phyloP scores from a whole-genome alignment of 2,888 invertebrate species.

The Homarus gammarus region DNA sequence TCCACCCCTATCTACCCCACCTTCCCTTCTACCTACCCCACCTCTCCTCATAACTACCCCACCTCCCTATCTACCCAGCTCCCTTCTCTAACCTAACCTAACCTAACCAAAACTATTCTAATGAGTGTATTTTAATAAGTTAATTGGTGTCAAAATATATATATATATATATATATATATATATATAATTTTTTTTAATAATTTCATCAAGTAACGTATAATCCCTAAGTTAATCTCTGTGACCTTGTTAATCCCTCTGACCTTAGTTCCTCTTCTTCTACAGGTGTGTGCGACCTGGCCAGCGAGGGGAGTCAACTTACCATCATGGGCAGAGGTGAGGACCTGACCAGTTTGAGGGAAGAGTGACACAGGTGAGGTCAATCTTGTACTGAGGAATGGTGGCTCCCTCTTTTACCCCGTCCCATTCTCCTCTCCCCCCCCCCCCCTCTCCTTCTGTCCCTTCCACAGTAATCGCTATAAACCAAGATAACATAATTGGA shows the following conservation, averaged over 20 bases:
- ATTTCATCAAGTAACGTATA: background rate
- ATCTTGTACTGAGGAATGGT: background rate
- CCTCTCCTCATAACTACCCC: too few species aligned
- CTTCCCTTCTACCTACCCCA: too few species aligned
- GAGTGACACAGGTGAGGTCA: background rate
- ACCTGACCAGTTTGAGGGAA: background rate
- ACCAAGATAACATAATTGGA: too few species aligned
- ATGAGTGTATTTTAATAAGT: too few species aligned
- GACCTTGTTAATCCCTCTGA: background rate
- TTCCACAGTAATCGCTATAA: background rate
- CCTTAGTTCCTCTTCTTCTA: background rate
- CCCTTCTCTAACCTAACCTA: background rate
- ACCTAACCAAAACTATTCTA: background rate
- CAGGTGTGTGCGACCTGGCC: slow-evolving; percentile 20
- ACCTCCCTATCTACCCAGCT: background rate
- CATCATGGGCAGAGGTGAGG: slow-evolving; percentile 6
- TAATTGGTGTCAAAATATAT: too few species aligned
- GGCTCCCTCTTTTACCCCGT: background rate
- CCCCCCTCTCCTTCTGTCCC: background rate
- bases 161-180: too few species aligned
- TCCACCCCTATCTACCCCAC: too few species aligned
- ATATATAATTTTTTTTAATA: background rate
- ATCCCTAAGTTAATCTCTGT: background rate
- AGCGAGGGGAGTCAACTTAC: background rate
- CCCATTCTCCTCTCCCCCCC: background rate